Evolutionary conservation across 2,888 invertebrate genomes (phyloP).

Genomic region (Cheilosia scutellata): DNA sequence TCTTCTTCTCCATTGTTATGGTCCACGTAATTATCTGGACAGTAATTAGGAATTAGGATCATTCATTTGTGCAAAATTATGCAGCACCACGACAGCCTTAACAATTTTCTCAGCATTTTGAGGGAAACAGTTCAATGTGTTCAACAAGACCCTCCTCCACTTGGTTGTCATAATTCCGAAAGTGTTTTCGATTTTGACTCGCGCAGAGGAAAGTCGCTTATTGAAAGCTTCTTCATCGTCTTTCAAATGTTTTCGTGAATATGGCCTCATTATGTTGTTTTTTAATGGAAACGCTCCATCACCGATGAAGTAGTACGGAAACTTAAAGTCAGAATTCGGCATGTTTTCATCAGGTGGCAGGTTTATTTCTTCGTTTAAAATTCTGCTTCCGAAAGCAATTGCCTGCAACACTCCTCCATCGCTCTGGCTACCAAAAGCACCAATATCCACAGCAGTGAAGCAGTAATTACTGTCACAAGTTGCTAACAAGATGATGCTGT

Average conservation of each 20-base stretch:
- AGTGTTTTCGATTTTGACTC: neutral
- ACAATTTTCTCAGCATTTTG: conserved; percentile 9
- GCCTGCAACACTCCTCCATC: neutral
- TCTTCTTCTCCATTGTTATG: neutral
- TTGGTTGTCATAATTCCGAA: neutral
- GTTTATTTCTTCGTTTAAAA: no score
- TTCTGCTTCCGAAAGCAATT: neutral
- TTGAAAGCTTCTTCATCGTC: neutral
- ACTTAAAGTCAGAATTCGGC: no score
- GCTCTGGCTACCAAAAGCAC: conserved; percentile 39
- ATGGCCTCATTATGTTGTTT: no score
- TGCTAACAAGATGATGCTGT: conserved; percentile 73
- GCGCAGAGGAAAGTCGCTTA: neutral
- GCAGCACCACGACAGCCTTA: neutral
- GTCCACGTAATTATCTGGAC: conserved; percentile 40
- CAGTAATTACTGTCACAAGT: conserved; percentile 1
- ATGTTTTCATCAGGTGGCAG: no score
- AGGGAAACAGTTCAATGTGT: neutral
- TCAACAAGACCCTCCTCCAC: conserved; percentile 1
- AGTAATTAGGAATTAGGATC: conserved; percentile 35
- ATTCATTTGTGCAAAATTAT: conserved; percentile 38
- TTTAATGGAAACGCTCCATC: no score
- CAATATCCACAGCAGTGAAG: conserved; percentile 6
- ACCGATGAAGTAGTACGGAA: no score
- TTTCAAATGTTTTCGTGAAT: no score